A percentile compares a stretch with the other conserved stretches of the same genome.
Conservation (phyloP, 2,113 vertebrate genomes). For the Cephalopholis sonnerati region DNA sequence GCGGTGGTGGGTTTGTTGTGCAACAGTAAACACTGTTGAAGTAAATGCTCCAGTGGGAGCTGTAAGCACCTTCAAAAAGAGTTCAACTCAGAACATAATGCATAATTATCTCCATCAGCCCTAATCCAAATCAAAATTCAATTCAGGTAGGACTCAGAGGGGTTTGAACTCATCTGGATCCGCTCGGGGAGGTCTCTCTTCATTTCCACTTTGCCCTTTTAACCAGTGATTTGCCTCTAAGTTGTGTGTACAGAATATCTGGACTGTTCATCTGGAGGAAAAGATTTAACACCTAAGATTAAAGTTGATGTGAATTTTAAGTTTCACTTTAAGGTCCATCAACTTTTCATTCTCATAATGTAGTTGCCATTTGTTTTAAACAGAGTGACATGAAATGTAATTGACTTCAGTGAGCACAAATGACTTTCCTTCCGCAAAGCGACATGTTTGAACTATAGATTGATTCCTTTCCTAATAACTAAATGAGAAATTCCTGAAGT, state of each 20-base stretch:
- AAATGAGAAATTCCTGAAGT: not conserved
- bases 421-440: not conserved
- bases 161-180: slow-evolving; percentile 16
- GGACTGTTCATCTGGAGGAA: not conserved
- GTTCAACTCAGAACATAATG: slow-evolving; percentile 1
- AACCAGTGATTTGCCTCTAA: slow-evolving; percentile 11
- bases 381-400: slow-evolving; percentile 17
- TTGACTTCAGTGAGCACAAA: slow-evolving; percentile 12
- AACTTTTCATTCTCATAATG: not conserved
- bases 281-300: not conserved
- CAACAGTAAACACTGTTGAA: slow-evolving; percentile 19
- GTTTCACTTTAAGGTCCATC: not conserved
- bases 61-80: slow-evolving; percentile 3
- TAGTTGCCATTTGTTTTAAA: slow-evolving; percentile 24
- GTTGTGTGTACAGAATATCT: slow-evolving; percentile 18
- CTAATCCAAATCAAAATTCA: slow-evolving; percentile 42
- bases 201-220: slow-evolving; percentile 48
- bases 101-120: slow-evolving; percentile 19
- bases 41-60: not conserved
- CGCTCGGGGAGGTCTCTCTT: not conserved
- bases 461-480: slow-evolving; percentile 1
- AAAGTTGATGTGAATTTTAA: not conserved
- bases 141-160: slow-evolving; percentile 4
- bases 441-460: slow-evolving; percentile 10
- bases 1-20: not conserved